A percentile compares a stretch with the other conserved stretches of the same genome.
Evolutionary conservation across 1,140 invertebrate species (phyloP).

Genomic region (Drosophila chauvacae): DNA sequence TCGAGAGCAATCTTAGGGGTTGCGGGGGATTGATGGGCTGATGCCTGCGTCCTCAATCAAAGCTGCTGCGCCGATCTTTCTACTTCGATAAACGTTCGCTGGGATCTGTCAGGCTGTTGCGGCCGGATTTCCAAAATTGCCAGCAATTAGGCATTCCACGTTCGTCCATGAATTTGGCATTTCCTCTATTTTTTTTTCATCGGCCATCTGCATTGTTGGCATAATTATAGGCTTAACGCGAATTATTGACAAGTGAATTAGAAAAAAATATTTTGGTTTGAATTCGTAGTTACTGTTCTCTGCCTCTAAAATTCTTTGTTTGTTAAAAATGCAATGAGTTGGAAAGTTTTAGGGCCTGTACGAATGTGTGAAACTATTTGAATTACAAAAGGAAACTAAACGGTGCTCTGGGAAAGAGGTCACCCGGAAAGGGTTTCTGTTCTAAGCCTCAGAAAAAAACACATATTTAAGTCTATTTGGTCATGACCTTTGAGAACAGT

Average conservation of each 20-base stretch:
- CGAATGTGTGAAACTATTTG: conserved; percentile 38
- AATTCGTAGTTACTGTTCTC: conserved; percentile 11
- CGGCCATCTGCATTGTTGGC: conserved; percentile 64
- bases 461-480: conserved; percentile 10
- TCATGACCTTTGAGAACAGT: background rate
- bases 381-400: conserved; percentile 15
- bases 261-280: conserved; percentile 65
- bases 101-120: conserved; percentile 37
- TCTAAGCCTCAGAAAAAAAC: background rate
- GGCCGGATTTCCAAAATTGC: conserved; percentile 63
- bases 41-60: conserved; percentile 55
- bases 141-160: conserved; percentile 67
- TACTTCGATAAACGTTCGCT: conserved; percentile 60
- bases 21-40: conserved; percentile 36
- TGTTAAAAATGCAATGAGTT: conserved; percentile 19
- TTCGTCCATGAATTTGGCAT: conserved; percentile 21
- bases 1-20: conserved; percentile 58
- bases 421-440: background rate
- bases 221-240: conserved; percentile 74
- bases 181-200: conserved; percentile 11
- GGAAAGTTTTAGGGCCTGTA: conserved; percentile 32
- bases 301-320: conserved; percentile 11
- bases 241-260: conserved; percentile 78
- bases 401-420: conserved; percentile 6
- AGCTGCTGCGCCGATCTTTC: conserved; percentile 68